Percentiles rank a stretch among this genome's conserved stretches.
phyloP scores from a whole-genome alignment of 2,113 vertebrate species.

The Eulemur rufifrons region DNA sequence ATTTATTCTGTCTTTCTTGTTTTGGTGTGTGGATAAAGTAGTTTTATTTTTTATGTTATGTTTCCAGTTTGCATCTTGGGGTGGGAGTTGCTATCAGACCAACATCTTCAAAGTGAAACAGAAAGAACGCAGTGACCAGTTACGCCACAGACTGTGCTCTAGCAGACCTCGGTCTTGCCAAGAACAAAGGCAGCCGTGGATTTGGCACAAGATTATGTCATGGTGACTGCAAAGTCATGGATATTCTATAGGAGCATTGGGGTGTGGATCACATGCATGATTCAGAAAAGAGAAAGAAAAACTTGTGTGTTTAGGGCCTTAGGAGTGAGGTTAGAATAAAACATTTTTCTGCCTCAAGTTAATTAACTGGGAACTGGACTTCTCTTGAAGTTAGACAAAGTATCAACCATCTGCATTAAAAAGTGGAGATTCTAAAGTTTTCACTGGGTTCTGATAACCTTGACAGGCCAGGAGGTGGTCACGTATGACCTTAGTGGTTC shows the following conservation, averaged over 20 bases:
- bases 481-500: neutral
- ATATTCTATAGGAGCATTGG: neutral
- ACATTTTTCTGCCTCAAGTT: neutral
- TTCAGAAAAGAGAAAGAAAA: slow-evolving; percentile 25
- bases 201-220: neutral
- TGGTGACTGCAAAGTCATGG: slow-evolving; percentile 11
- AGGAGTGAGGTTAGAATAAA: neutral
- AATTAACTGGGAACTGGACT: neutral
- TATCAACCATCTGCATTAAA: neutral
- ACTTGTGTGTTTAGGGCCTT: neutral
- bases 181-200: neutral
- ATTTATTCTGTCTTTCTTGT: neutral
- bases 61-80: neutral
- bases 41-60: neutral
- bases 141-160: neutral
- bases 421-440: neutral
- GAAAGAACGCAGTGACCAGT: neutral
- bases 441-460: neutral
- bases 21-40: neutral
- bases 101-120: slow-evolving; percentile 3
- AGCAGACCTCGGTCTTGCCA: neutral
- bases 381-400: neutral
- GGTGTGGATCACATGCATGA: neutral
- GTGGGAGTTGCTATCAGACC: neutral
- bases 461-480: neutral